These are phyloP conservation scores for Caenorhabditis sinica DNA, from an alignment of 2,888 invertebrate genomes.

Conservation along the genomic window DNA sequence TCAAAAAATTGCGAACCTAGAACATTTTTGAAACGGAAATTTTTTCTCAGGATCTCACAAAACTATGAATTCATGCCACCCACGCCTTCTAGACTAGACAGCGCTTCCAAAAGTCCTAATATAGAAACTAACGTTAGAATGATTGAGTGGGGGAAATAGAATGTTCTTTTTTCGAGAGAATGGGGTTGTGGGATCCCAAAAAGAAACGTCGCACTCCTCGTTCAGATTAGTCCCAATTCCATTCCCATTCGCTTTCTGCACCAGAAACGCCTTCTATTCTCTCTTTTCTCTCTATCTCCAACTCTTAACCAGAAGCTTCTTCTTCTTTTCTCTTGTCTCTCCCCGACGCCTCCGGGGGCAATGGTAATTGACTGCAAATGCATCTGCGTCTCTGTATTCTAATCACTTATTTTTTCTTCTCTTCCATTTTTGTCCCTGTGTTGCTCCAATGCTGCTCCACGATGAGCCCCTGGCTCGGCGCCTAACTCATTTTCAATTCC, in stretches of 20 bases:
- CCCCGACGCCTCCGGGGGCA: conserved; percentile 47
- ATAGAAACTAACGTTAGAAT: conserved; percentile 8
- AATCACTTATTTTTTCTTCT: conserved; percentile 60
- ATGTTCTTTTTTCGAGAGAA: background rate
- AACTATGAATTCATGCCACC: too few relatives aligned
- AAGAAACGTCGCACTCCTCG: conserved; percentile 17
- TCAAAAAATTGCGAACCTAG: too few relatives aligned
- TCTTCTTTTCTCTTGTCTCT: conserved; percentile 16
- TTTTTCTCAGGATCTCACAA: too few relatives aligned
- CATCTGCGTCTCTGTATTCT: conserved; percentile 48
- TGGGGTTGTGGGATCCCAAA: conserved; percentile 25
- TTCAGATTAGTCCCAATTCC: conserved; percentile 22
- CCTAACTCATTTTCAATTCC: conserved; percentile 64
- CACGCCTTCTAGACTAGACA: too few relatives aligned
- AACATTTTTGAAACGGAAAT: too few relatives aligned
- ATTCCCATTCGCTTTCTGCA: conserved; percentile 43
- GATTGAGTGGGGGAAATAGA: conserved; percentile 5
- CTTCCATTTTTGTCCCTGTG: background rate
- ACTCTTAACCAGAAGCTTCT: conserved; percentile 1
- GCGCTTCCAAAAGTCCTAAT: too few relatives aligned
- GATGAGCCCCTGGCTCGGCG: conserved; percentile 52
- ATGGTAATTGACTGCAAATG: conserved; percentile 59
- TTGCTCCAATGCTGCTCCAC: conserved; percentile 23
- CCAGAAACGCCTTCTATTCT: conserved; percentile 22
- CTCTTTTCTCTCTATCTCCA: conserved; percentile 19